phyloP scores from a whole-genome alignment of 2,113 vertebrate species.

The Prolemur simus region DNA sequence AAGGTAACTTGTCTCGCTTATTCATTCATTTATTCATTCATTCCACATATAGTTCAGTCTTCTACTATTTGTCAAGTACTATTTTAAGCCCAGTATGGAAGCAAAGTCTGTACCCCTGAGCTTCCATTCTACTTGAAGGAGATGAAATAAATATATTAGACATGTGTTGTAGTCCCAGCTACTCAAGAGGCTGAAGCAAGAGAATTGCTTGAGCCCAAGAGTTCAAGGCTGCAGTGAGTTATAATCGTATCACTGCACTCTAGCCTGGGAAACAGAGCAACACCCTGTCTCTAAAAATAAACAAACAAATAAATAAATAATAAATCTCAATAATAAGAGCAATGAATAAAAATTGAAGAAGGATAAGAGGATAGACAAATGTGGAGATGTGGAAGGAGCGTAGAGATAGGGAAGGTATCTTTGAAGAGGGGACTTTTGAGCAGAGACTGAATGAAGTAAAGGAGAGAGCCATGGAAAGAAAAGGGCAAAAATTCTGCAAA shows the following conservation, averaged over 20 bases:
- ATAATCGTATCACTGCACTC: too few relatives aligned
- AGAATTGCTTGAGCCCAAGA: too few relatives aligned
- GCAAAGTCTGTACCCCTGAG: background rate
- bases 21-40: background rate
- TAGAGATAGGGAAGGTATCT: background rate
- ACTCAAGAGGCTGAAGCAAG: too few relatives aligned
- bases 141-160: background rate
- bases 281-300: too few relatives aligned
- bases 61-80: background rate
- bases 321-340: background rate
- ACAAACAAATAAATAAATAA: too few relatives aligned
- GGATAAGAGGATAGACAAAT: background rate
- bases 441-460: background rate
- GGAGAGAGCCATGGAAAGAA: background rate
- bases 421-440: background rate
- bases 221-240: too few relatives aligned
- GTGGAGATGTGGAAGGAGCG: background rate
- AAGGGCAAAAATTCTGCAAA: background rate
- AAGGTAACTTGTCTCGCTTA: background rate
- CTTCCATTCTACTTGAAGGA: background rate
- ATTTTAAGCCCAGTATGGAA: background rate
- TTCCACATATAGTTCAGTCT: background rate
- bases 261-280: too few relatives aligned
- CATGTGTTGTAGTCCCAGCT: too few relatives aligned
- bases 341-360: conserved; percentile 19